Evolutionary conservation across 1,140 invertebrate species (phyloP).

Genomic region (Parasteatoda tepidariorum): DNA sequence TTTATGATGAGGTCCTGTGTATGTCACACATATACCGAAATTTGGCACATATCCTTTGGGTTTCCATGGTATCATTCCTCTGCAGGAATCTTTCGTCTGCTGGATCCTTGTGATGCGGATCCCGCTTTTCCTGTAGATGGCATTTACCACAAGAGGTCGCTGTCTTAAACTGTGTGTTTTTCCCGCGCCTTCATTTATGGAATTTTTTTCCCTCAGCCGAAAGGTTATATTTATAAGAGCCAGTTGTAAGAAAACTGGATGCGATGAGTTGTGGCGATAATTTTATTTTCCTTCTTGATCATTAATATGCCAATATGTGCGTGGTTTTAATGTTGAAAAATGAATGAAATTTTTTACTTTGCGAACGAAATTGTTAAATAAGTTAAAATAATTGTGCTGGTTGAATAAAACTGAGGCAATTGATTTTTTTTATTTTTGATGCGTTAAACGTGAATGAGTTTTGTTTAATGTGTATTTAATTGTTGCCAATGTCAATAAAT

Average conservation of each 20-base stretch:
- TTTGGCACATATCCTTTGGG: not conserved
- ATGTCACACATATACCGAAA: slow-evolving; percentile 24
- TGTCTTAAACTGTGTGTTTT: not conserved
- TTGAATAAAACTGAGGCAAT: no score
- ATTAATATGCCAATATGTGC: not conserved
- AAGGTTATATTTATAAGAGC: not conserved
- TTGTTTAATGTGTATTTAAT: no score
- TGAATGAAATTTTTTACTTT: no score
- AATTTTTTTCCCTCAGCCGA: not conserved
- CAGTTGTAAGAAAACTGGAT: not conserved
- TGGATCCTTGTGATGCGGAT: slow-evolving; percentile 3
- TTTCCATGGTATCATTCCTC: slow-evolving; percentile 29
- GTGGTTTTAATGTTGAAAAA: no score
- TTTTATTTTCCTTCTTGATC: not conserved
- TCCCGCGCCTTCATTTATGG: not conserved
- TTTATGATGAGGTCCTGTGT: slow-evolving; percentile 23
- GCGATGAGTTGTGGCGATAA: not conserved
- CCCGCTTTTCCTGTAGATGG: not conserved
- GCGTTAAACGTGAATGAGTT: no score
- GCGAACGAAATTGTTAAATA: no score
- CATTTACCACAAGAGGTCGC: not conserved
- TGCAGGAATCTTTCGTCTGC: slow-evolving; percentile 4
- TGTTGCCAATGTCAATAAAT: no score
- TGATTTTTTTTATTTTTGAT: no score
- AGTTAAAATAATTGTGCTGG: no score